phyloP scores from a whole-genome alignment of 2,113 vertebrate species.

The Rhabdomys dilectus region DNA sequence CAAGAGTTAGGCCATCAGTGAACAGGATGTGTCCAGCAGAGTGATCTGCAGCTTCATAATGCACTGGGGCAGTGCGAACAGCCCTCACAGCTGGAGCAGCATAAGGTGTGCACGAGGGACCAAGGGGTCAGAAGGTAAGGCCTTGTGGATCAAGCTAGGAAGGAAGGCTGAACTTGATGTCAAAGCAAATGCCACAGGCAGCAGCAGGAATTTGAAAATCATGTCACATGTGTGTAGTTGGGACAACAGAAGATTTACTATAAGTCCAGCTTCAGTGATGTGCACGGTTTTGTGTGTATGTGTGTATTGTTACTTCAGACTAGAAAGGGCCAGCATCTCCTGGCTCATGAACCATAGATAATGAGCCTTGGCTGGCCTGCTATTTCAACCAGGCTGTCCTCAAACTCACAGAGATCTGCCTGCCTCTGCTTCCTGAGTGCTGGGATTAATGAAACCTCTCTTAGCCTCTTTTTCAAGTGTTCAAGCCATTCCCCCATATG shows the following conservation, averaged over 20 bases:
- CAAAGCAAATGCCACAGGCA: not conserved
- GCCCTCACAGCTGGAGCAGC: not conserved
- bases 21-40: not conserved
- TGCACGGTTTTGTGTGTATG: not conserved
- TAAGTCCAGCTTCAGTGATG: not conserved
- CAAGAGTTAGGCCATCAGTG: not conserved
- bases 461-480: not conserved
- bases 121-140: not conserved
- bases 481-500: not conserved
- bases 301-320: not conserved
- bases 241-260: conserved; percentile 25
- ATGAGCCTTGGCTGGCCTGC: not conserved
- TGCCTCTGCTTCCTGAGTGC: not conserved
- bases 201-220: conserved; percentile 24
- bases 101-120: not conserved
- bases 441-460: not conserved
- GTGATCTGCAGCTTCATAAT: not conserved
- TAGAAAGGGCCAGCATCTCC: conserved; percentile 12
- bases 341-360: not conserved
- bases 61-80: not conserved
- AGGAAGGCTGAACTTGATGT: not conserved
- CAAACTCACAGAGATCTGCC: not conserved
- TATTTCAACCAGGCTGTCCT: not conserved
- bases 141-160: not conserved
- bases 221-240: not conserved